Conservation (phyloP, 1,140 invertebrate species). For the Orius insidiosus region DNA sequence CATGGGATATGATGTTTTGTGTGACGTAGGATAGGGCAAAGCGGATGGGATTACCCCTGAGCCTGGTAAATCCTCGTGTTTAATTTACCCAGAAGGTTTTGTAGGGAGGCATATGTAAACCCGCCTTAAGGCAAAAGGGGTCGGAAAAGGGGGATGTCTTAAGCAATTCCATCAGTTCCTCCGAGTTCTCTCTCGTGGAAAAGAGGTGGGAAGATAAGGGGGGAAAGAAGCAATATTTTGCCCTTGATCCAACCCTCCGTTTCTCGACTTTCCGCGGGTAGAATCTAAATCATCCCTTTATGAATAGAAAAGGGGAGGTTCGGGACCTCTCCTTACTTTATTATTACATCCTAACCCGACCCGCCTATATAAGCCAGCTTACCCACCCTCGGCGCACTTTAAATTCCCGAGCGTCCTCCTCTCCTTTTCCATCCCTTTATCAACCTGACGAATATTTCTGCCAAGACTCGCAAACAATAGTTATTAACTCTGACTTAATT, state of each 20-base stretch:
- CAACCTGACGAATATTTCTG: too few relatives aligned
- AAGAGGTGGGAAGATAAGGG: not conserved
- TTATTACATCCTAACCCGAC: conserved; percentile 6
- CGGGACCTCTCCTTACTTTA: conserved; percentile 4
- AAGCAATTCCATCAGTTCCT: conserved; percentile 4
- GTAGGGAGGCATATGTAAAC: too few relatives aligned
- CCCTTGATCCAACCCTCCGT: not conserved
- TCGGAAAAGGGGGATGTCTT: conserved; percentile 1
- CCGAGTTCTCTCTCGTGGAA: not conserved
- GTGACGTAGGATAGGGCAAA: too few relatives aligned
- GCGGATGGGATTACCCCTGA: too few relatives aligned
- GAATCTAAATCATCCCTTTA: conserved; percentile 11
- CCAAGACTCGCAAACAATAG: too few relatives aligned
- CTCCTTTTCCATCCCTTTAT: not conserved
- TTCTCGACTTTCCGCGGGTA: not conserved
- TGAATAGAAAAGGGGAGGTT: conserved; percentile 8
- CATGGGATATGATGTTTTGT: too few relatives aligned
- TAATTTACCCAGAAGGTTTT: too few relatives aligned
- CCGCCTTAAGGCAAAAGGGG: not conserved
- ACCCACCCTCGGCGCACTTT: not conserved
- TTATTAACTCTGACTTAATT: too few relatives aligned
- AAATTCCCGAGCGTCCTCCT: not conserved
- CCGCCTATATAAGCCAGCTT: not conserved
- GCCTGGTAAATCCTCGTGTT: too few relatives aligned
- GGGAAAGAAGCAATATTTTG: conserved; percentile 5